Evolutionary conservation across 2,888 invertebrate genomes (phyloP), one percentile per base, ranked within the genome.

Genomic region (Epinotia demarniana): DNA sequence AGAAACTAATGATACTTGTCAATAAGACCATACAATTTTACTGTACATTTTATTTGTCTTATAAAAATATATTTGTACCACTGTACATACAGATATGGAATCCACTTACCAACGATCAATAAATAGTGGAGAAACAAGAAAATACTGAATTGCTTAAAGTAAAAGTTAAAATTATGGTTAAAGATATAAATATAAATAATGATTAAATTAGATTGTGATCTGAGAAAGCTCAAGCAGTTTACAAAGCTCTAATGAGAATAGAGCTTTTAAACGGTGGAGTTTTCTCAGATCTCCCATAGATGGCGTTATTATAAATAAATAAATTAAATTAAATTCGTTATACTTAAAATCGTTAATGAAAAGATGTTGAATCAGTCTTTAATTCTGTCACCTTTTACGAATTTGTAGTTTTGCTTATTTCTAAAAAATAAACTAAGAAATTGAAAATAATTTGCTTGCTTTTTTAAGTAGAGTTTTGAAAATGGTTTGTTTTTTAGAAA

Each of bases 111-210:
- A 49, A 70, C 66, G 18, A 69, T 64, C 61, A 73, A 76, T 73
- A 73, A 77, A 77, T 70, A 77, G 69, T 72, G 72, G 71, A 75
- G 69, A 71, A 64, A 68, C 60, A 33, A 27, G 61, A 62, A 72
- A 72, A 75, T 72, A 75, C 75, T 75, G 71, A 72, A 67, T 23
- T 49, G 16, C 75, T 75, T 75, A 75, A 19, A 73, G 18, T 33
- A 68, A 68, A 49, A 57, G 19, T 43, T 68, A 68, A 0, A 64
- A 67, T 63, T 73, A 76, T 46, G 70, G 78, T 80, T 81, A 82
- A 78, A 79, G 69, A 73, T 77, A 80, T 81, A 80, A 80, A 73
- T 77, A 80, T 81, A 80, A 80, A 80, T 81, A 79, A 53, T 60
- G 19, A 66, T 71, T 57, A 64, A 73, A 73, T 60, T 43, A 69